These are phyloP conservation scores for Bothrops alternatus DNA, from an alignment of 2,797 vertebrate species.

Conservation along the genomic window DNA sequence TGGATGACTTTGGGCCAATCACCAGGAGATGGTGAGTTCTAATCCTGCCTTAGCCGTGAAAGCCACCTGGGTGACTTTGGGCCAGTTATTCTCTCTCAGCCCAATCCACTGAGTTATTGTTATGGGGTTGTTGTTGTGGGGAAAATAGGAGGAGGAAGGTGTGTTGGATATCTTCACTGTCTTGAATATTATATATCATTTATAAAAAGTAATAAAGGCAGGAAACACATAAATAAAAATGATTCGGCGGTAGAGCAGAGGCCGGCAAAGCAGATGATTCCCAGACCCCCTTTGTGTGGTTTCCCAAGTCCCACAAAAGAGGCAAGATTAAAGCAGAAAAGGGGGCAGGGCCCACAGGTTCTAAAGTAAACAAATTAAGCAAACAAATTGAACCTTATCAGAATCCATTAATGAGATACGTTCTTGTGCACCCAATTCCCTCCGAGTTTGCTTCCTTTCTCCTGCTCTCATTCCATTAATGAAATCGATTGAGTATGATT, in stretches of 20 bases:
- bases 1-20: too few species aligned
- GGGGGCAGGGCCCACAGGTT: not conserved
- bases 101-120: too few species aligned
- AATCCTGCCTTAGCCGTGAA: not conserved
- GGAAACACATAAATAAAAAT: not conserved
- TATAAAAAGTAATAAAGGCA: not conserved
- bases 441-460: not conserved
- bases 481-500: not conserved
- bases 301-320: not conserved
- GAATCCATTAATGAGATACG: not conserved
- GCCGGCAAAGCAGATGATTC: not conserved
- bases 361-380: not conserved
- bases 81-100: not conserved
- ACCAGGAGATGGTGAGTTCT: not conserved
- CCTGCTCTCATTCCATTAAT: not conserved
- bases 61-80: not conserved
- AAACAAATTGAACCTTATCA: not conserved
- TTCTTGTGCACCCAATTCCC: not conserved
- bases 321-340: not conserved
- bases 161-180: not conserved
- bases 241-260: not conserved
- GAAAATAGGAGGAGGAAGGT: not conserved
- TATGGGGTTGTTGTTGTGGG: too few species aligned
- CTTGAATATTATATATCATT: not conserved
- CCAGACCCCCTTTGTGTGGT: not conserved